Conservation (phyloP, 2,888 invertebrate genomes). For the Lagria hirta region DNA sequence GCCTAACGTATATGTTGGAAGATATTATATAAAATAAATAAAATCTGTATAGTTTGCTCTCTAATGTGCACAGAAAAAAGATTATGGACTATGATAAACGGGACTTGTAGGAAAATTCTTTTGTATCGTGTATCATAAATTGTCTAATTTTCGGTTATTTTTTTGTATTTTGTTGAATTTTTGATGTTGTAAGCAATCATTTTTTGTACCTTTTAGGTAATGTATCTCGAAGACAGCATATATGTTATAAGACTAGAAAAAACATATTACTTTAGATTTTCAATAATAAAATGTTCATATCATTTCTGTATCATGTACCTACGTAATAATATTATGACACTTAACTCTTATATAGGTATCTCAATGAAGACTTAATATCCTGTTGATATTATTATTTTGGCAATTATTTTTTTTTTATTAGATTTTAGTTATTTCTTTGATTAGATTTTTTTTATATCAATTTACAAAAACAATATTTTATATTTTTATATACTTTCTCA, state of each 20-base stretch:
- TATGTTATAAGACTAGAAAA: constrained; percentile 19
- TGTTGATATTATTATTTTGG: too few relatives aligned
- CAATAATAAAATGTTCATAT: constrained; percentile 26
- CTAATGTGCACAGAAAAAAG: constrained; percentile 44
- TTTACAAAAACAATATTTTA: constrained; percentile 11
- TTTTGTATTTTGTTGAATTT: constrained; percentile 21
- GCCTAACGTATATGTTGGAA: constrained; percentile 47
- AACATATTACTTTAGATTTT: constrained; percentile 19
- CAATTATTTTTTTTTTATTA: too few relatives aligned
- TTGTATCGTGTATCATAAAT: constrained; percentile 25
- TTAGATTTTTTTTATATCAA: constrained; percentile 26
- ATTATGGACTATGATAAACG: constrained; percentile 31
- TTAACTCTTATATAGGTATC: too few relatives aligned
- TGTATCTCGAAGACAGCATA: constrained; percentile 14
- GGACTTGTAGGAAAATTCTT: constrained; percentile 22
- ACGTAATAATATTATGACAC: too few relatives aligned
- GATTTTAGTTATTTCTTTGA: too few relatives aligned
- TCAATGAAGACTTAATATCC: too few relatives aligned
- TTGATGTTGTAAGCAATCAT: constrained; percentile 26
- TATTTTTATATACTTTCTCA: constrained; percentile 14
- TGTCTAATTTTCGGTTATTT: constrained; percentile 27
- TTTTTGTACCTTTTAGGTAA: constrained; percentile 23
- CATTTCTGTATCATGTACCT: constrained; percentile 22
- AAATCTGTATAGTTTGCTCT: constrained; percentile 35
- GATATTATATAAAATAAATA: constrained; percentile 24